These are phyloP conservation scores for Diadema setosum DNA, from an alignment of 35 echinoderm and acorn worm genomes.

Conservation along the genomic window DNA sequence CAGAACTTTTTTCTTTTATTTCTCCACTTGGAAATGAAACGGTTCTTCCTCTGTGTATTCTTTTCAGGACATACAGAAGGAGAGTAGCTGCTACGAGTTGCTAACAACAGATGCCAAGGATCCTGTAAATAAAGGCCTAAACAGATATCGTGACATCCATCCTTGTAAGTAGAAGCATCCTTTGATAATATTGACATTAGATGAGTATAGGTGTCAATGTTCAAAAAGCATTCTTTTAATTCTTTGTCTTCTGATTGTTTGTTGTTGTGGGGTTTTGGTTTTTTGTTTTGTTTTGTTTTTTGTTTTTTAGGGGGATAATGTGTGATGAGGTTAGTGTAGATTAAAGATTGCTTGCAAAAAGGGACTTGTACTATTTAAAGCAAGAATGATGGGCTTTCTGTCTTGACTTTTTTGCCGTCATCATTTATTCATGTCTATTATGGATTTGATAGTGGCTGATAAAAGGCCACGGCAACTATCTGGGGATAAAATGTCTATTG, in stretches of 20 bases:
- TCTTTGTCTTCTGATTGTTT: neutral
- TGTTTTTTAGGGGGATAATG: neutral
- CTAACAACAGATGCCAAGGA: constrained; percentile 59
- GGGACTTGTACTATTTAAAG: too few species aligned
- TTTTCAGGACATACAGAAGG: neutral
- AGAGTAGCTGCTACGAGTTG: constrained; percentile 50
- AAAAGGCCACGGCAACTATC: too few species aligned
- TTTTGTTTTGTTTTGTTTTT: neutral
- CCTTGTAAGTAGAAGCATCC: constrained; percentile 61
- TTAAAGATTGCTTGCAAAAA: neutral
- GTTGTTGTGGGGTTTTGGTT: neutral
- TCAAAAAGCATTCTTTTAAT: neutral
- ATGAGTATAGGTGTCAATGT: neutral
- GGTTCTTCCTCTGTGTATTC: neutral
- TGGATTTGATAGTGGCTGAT: too few species aligned
- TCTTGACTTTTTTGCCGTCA: too few species aligned
- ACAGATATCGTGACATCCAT: constrained; percentile 82
- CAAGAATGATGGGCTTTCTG: too few species aligned
- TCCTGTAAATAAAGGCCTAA: constrained; percentile 65
- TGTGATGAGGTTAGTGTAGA: neutral
- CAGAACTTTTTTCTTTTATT: too few species aligned
- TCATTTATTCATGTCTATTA: too few species aligned
- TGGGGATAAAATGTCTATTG: too few species aligned
- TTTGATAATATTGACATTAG: neutral
- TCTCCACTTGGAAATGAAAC: neutral